phyloP scores from a whole-genome alignment of 1,140 invertebrate species.

The Drosophila mauritiana region DNA sequence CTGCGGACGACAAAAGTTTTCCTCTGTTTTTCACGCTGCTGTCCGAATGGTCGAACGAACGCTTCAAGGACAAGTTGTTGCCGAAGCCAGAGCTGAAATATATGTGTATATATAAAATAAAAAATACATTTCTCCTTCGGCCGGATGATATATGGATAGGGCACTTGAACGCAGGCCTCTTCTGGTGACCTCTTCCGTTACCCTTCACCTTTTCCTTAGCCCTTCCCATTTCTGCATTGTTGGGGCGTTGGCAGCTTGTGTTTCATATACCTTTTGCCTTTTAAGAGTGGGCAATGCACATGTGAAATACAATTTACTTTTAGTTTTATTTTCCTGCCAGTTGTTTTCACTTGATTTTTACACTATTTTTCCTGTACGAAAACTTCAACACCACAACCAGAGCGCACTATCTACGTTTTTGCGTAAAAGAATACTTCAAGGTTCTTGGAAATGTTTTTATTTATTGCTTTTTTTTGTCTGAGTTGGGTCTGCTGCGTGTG shows the following conservation, averaged over 20 bases:
- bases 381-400: constrained; percentile 10
- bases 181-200: constrained; percentile 7
- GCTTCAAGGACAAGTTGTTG: constrained; percentile 53
- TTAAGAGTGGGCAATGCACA: constrained; percentile 9
- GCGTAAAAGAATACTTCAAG: constrained; percentile 70
- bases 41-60: constrained; percentile 5
- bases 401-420: constrained; percentile 24
- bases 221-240: constrained; percentile 30
- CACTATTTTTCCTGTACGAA: constrained; percentile 45
- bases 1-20: constrained; percentile 68
- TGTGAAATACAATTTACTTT: constrained; percentile 49
- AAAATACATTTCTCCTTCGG: constrained; percentile 49
- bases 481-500: constrained; percentile 4
- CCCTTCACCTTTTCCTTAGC: background rate
- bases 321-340: constrained; percentile 43
- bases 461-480: background rate
- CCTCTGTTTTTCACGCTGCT: constrained; percentile 31
- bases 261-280: constrained; percentile 50
- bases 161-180: constrained; percentile 45
- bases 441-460: constrained; percentile 25
- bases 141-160: constrained; percentile 57
- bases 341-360: constrained; percentile 51
- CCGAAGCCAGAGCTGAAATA: constrained; percentile 34
- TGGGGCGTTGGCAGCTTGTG: constrained; percentile 38
- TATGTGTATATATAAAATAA: constrained; percentile 38